Evolutionary conservation across 2,888 invertebrate genomes (phyloP), one percentile per base, ranked within the genome.

Genomic region (Hyposoter didymator): DNA sequence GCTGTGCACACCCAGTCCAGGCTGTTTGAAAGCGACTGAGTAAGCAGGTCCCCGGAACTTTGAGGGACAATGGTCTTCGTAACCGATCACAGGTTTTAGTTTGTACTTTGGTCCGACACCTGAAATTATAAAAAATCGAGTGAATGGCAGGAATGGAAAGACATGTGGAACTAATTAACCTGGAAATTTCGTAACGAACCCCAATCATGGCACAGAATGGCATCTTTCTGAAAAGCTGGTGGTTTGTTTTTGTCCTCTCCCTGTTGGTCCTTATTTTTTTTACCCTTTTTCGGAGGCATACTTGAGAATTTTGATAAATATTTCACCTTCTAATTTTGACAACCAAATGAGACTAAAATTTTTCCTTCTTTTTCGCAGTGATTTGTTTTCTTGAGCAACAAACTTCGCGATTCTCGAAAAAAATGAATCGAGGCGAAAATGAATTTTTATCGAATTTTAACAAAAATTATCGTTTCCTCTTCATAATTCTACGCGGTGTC

Each of bases 21-120:
- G 74, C 45, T 91, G 89, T 43, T 94, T 93, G 3, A 91, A 91
- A 22, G 96, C 95, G 91, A 96, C 95, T 66, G 96, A 95, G 92
- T 94, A 96, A 91, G 96, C 95, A 5, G 96, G 96, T 92, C 95
- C 95, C 85, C 96, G 94, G 90, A 94, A 94, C 72, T 94, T 95
- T 7, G 96, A 95, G 12, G 95, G 94, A 92, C 96, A 96, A 93
- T 96, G 96, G 19, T 93, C 89, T 7, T 94, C 91, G 92, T 94
- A 96, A 1, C 96, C 96, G n/a, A 96, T 95, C 7, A 96, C 94
- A 1, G 96, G 93, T 17, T 96, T 96, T 78, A 96, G 94, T 90
- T 91, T 87, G 93, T 96, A 96, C 49, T 90, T 90, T 22, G 96
- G 96, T 0, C 96, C 96, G 66, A 96, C 96, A 76, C 87, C 92